Evolutionary conservation across 2,113 vertebrate genomes (phyloP), one percentile per base, ranked within the genome.

Genomic region (Poicephalus gulielmi): DNA sequence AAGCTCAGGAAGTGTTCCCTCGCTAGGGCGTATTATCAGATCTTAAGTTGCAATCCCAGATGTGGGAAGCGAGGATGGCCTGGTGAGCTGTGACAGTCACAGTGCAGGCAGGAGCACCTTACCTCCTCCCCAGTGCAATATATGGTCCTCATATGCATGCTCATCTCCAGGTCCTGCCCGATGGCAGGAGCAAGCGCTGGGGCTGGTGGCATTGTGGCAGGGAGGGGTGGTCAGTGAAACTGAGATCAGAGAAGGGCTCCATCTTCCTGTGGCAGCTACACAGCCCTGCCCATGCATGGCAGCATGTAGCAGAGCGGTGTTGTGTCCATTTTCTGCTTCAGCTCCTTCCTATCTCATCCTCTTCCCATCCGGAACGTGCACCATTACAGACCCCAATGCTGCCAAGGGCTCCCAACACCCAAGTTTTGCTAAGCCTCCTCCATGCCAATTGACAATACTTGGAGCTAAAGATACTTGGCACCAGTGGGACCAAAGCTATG

Each of bases 31-130:
- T 10, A 24, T n/a, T 74, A 20, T 71, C 73, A 31, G 28, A 27
- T 59, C 10, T 1, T 33, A 20, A 53, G 39, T 13, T 63, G 47
- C 2, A 1, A 20, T 30, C 52, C 41, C 68, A 64, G 5, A 57
- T 24, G 28, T 35, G 44, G 75, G 52, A 33, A 31, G 57, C 37
- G 41, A 74, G 50, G 66, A 14, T 55, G 68, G 20, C 43, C 33
- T 2, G 3, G 9, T 62, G 33, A 43, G 31, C 33, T 11, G 25
- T 11, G 69, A 23, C 19, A 4, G 47, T 39, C 17, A 0, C 2
- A 23, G 63, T 6, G 25, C 49, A 44, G 49, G 37, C 9, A 27
- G 3, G 35, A 60, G 31, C 89, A 23, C 28, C 2, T 4, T 50
- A 5, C 55, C 35, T 50, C 25, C 31, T 60, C 41, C 41, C 31